These are phyloP conservation scores for Himalopsyche anomala DNA, from an alignment of 2,888 invertebrate species.

Conservation along the genomic window DNA sequence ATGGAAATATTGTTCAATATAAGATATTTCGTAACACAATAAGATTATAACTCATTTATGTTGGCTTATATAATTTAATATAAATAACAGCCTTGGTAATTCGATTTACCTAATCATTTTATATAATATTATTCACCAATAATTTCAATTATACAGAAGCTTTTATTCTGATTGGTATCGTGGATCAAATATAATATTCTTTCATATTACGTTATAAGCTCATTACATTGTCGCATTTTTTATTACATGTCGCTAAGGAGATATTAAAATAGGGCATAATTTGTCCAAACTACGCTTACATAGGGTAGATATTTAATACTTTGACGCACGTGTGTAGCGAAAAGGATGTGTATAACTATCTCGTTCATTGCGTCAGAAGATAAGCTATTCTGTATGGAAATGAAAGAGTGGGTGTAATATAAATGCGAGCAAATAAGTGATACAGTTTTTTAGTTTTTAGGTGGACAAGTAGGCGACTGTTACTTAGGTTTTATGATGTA, in stretches of 20 bases:
- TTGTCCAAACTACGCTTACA: conserved; percentile 44
- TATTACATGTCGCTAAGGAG: conserved; percentile 61
- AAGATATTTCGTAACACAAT: too few relatives aligned
- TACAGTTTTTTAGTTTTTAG: conserved; percentile 30
- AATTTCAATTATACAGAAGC: conserved; percentile 25
- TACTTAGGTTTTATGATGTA: conserved; percentile 16
- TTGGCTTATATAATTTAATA: neutral
- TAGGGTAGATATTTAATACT: conserved; percentile 40
- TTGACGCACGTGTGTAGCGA: conserved; percentile 29
- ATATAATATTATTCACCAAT: neutral
- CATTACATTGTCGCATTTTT: conserved; percentile 65
- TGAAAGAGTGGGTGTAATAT: conserved; percentile 13
- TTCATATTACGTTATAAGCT: conserved; percentile 56
- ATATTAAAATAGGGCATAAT: conserved; percentile 64
- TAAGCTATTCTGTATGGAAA: conserved; percentile 20
- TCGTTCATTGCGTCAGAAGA: conserved; percentile 4
- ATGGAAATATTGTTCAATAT: too few relatives aligned
- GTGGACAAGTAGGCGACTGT: conserved; percentile 1
- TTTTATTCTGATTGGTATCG: conserved; percentile 14
- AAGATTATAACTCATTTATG: neutral
- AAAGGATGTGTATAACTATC: conserved; percentile 5
- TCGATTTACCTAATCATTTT: conserved; percentile 8
- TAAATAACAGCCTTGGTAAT: neutral
- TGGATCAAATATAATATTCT: neutral
- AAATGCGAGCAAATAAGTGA: neutral